Evolutionary conservation across 2,888 invertebrate species (phyloP).

Genomic region (Phalera bucephala): DNA sequence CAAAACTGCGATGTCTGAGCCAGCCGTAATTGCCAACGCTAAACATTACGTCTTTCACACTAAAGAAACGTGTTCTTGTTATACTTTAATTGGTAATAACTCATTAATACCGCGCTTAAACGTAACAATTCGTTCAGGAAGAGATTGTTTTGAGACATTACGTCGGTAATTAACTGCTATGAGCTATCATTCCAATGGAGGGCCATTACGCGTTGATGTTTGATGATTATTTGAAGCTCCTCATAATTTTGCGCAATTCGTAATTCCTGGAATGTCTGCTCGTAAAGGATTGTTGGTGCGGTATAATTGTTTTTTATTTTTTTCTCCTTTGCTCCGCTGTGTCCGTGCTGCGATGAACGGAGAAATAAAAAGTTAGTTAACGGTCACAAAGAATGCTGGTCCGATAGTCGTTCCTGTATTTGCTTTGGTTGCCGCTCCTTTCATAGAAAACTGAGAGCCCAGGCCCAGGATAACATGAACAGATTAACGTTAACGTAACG

Average conservation of each 20-base stretch:
- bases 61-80: conserved; percentile 64
- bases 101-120: too few species aligned
- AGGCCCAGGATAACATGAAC: too few species aligned
- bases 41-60: conserved; percentile 41
- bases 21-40: too few species aligned
- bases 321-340: conserved; percentile 29
- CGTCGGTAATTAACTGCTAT: too few species aligned
- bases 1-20: too few species aligned
- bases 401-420: conserved; percentile 36
- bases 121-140: too few species aligned
- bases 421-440: conserved; percentile 14
- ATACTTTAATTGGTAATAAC: too few species aligned
- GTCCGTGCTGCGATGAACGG: conserved; percentile 34
- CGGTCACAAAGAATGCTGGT: conserved; percentile 43
- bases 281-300: conserved; percentile 57
- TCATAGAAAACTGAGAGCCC: conserved; percentile 24
- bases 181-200: too few species aligned
- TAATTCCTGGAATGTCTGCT: conserved; percentile 58
- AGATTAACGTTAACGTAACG: too few species aligned
- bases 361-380: conserved; percentile 62
- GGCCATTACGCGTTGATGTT: too few species aligned
- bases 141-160: conserved; percentile 77
- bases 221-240: conserved; percentile 78
- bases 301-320: conserved; percentile 59
- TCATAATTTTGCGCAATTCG: conserved; percentile 71